Evolutionary conservation across 2,113 vertebrate species (phyloP).

Genomic region (Talpa occidentalis): DNA sequence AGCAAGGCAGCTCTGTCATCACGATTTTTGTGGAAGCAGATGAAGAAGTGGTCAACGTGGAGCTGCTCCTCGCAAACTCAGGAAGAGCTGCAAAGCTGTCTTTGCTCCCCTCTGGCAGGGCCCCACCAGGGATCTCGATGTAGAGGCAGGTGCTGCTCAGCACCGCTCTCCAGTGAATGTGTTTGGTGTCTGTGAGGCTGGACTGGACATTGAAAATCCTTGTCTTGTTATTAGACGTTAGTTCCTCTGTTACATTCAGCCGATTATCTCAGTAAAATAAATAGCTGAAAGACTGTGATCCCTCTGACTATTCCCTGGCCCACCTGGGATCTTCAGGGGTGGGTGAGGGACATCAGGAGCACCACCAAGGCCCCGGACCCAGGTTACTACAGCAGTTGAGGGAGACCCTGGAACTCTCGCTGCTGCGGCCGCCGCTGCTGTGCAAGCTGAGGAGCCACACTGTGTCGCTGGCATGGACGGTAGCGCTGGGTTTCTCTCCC

Average conservation of each 20-base stretch:
- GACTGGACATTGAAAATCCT: conserved; percentile 95
- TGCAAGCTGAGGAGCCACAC: too few species aligned
- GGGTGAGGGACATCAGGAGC: conserved; percentile 99
- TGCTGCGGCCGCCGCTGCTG: too few species aligned
- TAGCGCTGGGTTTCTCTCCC: too few species aligned
- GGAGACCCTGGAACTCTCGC: conserved; percentile 93
- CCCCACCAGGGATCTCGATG: conserved; percentile 94
- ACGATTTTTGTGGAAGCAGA: conserved; percentile 97
- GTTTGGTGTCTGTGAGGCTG: conserved; percentile 91
- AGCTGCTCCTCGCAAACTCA: conserved; percentile 97
- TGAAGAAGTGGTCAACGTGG: conserved; percentile 93
- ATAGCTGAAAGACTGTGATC: conserved; percentile 99
- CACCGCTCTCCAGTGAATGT: conserved; percentile 93
- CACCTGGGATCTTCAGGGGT: conserved; percentile 99
- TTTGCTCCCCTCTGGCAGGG: conserved; percentile 98
- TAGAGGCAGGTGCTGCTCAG: conserved; percentile 93
- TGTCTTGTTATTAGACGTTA: conserved; percentile 91
- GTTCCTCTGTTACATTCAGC: conserved; percentile 97
- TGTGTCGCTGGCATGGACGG: too few species aligned
- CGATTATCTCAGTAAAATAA: conserved; percentile 97
- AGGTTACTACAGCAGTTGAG: conserved; percentile 96
- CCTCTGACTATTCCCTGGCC: conserved; percentile 99
- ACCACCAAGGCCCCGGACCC: conserved; percentile 99
- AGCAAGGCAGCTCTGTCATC: conserved; percentile 97
- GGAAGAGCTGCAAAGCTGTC: conserved; percentile 97